Evolutionary conservation across 64 coral and sea anemone genomes (phyloP), one percentile per base, ranked within the genome.

Genomic region (Platygyra sinensis): DNA sequence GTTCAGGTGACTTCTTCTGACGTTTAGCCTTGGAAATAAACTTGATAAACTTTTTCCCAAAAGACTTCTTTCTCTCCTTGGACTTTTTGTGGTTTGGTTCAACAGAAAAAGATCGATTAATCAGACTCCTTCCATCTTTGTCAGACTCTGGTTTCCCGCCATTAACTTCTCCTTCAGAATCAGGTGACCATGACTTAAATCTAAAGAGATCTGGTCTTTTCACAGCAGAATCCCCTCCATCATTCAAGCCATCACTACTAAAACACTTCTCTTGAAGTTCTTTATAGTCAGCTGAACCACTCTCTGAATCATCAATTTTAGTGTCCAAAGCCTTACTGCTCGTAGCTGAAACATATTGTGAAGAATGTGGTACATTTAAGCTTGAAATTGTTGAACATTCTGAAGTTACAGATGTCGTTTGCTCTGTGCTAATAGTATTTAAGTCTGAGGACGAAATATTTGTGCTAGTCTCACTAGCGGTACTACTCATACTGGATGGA

Each of bases 31-130:
- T 81, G n/a, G 19, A 36, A 39, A 72, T 71, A 39, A 85, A n/a
- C 8, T 19, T 29, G 24, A 5, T 24, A 72, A 85, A 14, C 24
- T n/a, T 72, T 51, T 85, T 85, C 81, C 31, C 25, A 51, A 85
- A 29, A 46, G 81, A 85, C n/a, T 85, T 84, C 62, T 63, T 85
- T 69, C 80, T 30, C 17, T 32, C 80, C 32, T 83, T 83, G 5
- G 60, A 83, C 67, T 83, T 79, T 25, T 57, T 29, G 39, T 29
- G 10, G 5, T 36, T 36, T 28, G 81, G 63, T 51, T 69, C 65
- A 69, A 72, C 63, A 29, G 81, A 85, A 72, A 50, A 2, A 27
- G 81, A 85, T 52, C 62, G 81, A 24, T 16, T 85, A 5, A 46
- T 46, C 1, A 49, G 46, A 8, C 10, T 10, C 39, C 33, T 60